Conservation (phyloP, 2,113 vertebrate species). For the Cynopterus brachyotis region DNA sequence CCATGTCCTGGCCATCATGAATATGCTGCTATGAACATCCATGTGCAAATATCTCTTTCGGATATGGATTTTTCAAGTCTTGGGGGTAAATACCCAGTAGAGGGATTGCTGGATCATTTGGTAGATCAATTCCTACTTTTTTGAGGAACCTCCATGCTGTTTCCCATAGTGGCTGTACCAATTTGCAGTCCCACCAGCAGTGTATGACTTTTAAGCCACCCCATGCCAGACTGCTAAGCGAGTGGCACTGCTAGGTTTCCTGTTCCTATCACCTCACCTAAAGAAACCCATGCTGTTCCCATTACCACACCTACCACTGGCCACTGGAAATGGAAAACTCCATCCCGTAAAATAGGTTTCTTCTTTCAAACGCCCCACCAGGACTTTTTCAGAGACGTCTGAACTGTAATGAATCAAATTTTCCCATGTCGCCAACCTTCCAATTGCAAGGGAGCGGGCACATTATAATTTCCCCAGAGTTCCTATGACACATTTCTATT, state of each 20-base stretch:
- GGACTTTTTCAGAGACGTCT: constrained; percentile 1
- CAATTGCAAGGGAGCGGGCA: neutral
- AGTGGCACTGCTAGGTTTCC: neutral
- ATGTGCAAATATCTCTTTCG: no score
- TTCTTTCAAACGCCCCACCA: constrained; percentile 18
- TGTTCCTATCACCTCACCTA: neutral
- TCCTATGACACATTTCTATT: neutral
- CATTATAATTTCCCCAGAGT: neutral
- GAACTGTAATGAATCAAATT: neutral
- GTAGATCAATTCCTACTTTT: no score
- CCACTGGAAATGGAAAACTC: constrained; percentile 16
- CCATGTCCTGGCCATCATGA: no score
- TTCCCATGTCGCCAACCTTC: neutral
- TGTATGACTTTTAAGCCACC: neutral
- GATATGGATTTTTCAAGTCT: no score
- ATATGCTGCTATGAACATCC: no score
- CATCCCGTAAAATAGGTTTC: neutral
- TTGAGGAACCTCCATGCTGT: no score
- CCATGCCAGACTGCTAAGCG: neutral
- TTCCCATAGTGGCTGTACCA: no score
- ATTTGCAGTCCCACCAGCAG: no score
- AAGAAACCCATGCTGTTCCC: neutral
- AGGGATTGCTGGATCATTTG: no score
- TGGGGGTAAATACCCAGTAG: no score
- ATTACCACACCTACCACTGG: neutral